phyloP scores from a whole-genome alignment of 2,797 vertebrate genomes.

The Anas flavirostris region DNA sequence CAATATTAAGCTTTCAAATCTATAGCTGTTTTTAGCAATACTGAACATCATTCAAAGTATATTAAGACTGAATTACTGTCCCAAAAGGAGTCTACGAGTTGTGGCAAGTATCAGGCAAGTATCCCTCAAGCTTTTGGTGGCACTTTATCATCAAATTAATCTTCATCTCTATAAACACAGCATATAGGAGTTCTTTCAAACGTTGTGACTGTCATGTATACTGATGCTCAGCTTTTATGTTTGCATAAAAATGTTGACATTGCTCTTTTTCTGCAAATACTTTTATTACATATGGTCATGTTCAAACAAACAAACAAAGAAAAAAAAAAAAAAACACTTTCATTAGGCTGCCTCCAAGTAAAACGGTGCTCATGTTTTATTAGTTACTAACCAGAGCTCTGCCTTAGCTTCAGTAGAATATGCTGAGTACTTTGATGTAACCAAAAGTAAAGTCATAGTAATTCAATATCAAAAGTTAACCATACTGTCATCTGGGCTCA shows the following conservation, averaged over 20 bases:
- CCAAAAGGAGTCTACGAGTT: slow-evolving; percentile 35
- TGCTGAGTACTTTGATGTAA: not conserved
- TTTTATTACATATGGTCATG: slow-evolving; percentile 30
- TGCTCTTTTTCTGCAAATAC: not conserved
- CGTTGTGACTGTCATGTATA: slow-evolving; percentile 15
- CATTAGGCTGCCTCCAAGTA: not conserved
- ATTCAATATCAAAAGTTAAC: not conserved
- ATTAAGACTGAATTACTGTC: slow-evolving; percentile 54
- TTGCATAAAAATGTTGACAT: not conserved
- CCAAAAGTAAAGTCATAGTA: not conserved
- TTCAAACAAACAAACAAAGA: not conserved
- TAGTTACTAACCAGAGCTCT: slow-evolving; percentile 1
- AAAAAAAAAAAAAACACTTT: not conserved
- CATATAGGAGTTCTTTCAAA: slow-evolving; percentile 50
- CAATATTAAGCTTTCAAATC: not conserved
- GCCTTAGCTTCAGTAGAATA: slow-evolving; percentile 1
- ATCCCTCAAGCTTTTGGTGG: slow-evolving; percentile 54
- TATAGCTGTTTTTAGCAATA: slow-evolving; percentile 33
- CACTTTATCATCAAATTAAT: slow-evolving; percentile 27
- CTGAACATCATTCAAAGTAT: not conserved
- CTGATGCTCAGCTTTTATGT: slow-evolving; percentile 3
- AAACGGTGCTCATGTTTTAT: not conserved
- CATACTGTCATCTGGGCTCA: not conserved
- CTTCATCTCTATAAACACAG: slow-evolving; percentile 56
- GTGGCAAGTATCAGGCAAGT: slow-evolving; percentile 50